Conservation (phyloP, 2,797 vertebrate species). For the Heteromormyrus szaboi region DNA sequence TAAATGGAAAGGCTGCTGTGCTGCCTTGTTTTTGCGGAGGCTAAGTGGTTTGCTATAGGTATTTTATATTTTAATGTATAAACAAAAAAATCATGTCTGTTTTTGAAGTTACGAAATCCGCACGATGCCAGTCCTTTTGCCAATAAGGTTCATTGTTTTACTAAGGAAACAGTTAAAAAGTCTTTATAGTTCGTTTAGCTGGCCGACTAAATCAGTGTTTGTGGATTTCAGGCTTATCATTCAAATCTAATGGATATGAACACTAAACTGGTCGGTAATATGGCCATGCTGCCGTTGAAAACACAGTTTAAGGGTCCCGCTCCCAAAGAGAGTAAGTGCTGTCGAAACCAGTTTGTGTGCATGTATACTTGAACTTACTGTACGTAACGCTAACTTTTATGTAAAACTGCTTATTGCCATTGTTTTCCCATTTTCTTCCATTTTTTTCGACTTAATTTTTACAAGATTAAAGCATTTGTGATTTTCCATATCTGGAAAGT, state of each 20-base stretch:
- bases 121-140: background rate
- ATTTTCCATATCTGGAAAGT: background rate
- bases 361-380: background rate
- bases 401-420: background rate
- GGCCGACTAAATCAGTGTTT: background rate
- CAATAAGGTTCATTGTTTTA: background rate
- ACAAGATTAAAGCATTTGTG: background rate
- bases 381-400: background rate
- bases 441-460: background rate
- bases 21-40: background rate
- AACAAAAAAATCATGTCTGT: background rate
- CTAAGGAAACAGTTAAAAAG: background rate
- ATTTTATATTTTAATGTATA: background rate
- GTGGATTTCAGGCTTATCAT: slow-evolving; percentile 79
- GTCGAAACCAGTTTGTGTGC: background rate
- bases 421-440: background rate
- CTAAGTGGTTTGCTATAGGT: background rate
- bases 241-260: slow-evolving; percentile 80
- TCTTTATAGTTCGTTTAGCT: background rate
- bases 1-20: background rate
- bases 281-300: slow-evolving; percentile 86
- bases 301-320: slow-evolving; percentile 97
- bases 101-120: background rate
- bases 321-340: slow-evolving; percentile 76
- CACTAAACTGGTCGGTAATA: slow-evolving; percentile 85